These are phyloP conservation scores for Rosalia funebris DNA, from an alignment of 2,888 invertebrate species.

Conservation along the genomic window DNA sequence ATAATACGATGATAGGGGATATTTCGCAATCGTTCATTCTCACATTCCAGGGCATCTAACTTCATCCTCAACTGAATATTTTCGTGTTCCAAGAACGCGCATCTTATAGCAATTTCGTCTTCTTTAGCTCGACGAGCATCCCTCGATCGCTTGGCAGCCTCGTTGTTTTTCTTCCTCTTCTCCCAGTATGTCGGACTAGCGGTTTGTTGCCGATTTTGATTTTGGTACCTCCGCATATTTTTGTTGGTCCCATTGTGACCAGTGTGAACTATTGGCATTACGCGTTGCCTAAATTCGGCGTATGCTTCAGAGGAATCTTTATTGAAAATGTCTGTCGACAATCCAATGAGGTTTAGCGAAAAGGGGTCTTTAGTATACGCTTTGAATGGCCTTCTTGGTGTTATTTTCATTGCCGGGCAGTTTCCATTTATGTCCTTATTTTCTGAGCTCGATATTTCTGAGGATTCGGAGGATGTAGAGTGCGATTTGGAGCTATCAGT, in stretches of 20 bases:
- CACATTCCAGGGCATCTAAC: constrained; percentile 47
- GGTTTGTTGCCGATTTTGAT: constrained; percentile 46
- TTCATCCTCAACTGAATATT: constrained; percentile 75
- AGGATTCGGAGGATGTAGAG: constrained; percentile 45
- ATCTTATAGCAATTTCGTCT: constrained; percentile 89
- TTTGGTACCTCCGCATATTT: constrained; percentile 72
- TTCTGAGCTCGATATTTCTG: constrained; percentile 41
- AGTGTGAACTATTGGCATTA: constrained; percentile 74
- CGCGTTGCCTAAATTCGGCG: constrained; percentile 75
- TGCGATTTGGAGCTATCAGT: too few species aligned
- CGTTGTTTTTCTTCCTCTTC: constrained; percentile 90
- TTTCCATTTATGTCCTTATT: constrained; percentile 27
- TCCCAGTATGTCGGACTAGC: constrained; percentile 87
- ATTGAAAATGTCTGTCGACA: constrained; percentile 65
- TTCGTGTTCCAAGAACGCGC: constrained; percentile 87
- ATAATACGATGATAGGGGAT: too few species aligned
- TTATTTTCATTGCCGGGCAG: constrained; percentile 54
- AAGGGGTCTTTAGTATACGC: constrained; percentile 78
- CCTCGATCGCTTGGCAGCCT: constrained; percentile 92
- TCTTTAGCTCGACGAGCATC: constrained; percentile 91
- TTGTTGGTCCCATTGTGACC: constrained; percentile 69
- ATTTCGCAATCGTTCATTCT: constrained; percentile 47
- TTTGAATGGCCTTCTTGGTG: constrained; percentile 72
- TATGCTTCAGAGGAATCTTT: constrained; percentile 75
- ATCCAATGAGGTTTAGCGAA: constrained; percentile 67